These are phyloP conservation scores for Thera obeliscata DNA, from an alignment of 2,888 invertebrate genomes.

Conservation along the genomic window DNA sequence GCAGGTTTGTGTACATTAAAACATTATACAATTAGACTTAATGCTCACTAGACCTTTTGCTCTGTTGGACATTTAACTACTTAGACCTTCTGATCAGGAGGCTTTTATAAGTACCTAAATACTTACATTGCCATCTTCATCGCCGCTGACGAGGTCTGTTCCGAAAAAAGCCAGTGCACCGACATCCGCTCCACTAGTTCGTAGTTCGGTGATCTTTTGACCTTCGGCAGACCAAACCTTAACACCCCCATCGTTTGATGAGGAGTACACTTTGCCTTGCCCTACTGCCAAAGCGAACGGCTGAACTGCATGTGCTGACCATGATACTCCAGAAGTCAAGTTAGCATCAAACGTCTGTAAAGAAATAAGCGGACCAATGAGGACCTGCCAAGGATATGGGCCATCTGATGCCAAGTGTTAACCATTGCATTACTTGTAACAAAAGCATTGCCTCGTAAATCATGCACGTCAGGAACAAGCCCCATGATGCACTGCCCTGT, in stretches of 20 bases:
- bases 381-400: no score
- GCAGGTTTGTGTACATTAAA: no score
- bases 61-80: no score
- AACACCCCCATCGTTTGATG: constrained; percentile 87
- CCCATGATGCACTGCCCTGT: no score
- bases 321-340: constrained; percentile 58
- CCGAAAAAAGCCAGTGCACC: constrained; percentile 61
- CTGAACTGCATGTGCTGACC: constrained; percentile 86
- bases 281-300: constrained; percentile 84
- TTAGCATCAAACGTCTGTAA: constrained; percentile 64
- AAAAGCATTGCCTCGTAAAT: no score
- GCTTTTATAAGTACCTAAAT: not conserved
- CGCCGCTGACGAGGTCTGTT: constrained; percentile 84
- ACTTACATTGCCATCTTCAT: constrained; percentile 86
- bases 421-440: no score
- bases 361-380: not conserved
- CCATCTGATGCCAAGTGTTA: no score
- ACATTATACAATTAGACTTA: no score
- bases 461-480: no score
- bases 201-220: constrained; percentile 63
- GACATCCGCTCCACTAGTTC: constrained; percentile 71
- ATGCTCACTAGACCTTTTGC: no score
- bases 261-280: constrained; percentile 81
- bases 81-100: no score
- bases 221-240: constrained; percentile 81